Evolutionary conservation across 2,888 invertebrate genomes (phyloP).

Genomic region (Lasioglossum morio): DNA sequence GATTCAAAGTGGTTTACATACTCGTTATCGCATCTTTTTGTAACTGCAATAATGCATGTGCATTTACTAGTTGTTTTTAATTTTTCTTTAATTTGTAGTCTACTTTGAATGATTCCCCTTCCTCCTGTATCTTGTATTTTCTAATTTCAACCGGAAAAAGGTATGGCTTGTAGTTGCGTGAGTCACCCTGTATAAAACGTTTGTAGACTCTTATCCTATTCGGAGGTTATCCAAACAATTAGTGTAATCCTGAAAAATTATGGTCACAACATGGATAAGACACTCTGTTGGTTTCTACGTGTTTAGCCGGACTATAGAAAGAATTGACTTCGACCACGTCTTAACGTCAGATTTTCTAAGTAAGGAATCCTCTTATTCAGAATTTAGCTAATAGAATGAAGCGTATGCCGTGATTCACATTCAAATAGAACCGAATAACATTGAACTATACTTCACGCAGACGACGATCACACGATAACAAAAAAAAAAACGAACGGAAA

Average conservation of each 20-base stretch:
- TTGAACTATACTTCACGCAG: background rate
- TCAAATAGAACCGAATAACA: background rate
- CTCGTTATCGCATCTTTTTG: too few species aligned
- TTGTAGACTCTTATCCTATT: background rate
- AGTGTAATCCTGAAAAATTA: constrained; percentile 16
- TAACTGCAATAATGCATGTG: too few species aligned
- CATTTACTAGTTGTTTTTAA: too few species aligned
- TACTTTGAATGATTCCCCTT: too few species aligned
- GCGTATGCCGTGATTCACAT: background rate
- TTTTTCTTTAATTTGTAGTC: too few species aligned
- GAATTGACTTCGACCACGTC: constrained; percentile 6
- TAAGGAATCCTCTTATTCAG: background rate
- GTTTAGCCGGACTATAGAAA: background rate
- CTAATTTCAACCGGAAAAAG: too few species aligned
- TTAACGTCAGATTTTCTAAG: background rate
- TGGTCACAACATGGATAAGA: constrained; percentile 19
- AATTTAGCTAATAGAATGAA: background rate
- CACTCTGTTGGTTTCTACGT: constrained; percentile 2
- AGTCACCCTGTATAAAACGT: background rate
- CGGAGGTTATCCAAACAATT: constrained; percentile 17
- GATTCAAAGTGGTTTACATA: too few species aligned
- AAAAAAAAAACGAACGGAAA: background rate
- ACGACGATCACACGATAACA: constrained; percentile 4
- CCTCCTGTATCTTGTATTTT: background rate
- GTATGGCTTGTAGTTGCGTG: background rate